These are phyloP conservation scores for Polyergus mexicanus DNA, from an alignment of 1,140 invertebrate genomes.

Conservation along the genomic window DNA sequence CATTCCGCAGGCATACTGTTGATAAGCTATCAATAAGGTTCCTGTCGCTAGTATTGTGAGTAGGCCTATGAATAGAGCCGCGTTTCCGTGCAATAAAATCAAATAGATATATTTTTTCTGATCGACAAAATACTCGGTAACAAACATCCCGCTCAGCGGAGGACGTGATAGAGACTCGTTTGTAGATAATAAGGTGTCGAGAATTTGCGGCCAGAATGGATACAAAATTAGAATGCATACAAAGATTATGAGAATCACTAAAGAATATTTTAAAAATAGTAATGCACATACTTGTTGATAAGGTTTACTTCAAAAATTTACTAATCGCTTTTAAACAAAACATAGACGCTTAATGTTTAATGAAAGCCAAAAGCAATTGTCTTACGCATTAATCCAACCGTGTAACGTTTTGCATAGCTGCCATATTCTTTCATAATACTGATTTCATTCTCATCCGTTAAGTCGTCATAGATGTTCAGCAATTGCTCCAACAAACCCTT, in stretches of 20 bases:
- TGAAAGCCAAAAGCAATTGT: background rate
- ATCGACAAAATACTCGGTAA: background rate
- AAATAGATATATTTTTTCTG: background rate
- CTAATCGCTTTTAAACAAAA: background rate
- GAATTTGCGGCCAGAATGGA: background rate
- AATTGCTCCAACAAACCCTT: background rate
- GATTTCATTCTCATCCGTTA: conserved; percentile 15
- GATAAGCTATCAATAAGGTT: background rate
- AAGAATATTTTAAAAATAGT: background rate
- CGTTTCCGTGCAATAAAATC: background rate
- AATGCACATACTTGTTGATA: too few species aligned
- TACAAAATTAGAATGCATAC: background rate
- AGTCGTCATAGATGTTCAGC: background rate
- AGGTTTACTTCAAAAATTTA: background rate
- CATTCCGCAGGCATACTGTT: conserved; percentile 3
- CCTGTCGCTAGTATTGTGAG: background rate
- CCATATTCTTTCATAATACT: background rate
- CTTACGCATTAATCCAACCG: background rate
- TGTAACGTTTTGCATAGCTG: background rate
- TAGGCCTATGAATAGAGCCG: background rate
- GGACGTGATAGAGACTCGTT: background rate
- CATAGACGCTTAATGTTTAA: background rate
- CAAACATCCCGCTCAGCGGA: background rate
- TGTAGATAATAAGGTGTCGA: background rate
- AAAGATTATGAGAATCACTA: background rate